Conservation (phyloP, 2,113 vertebrate species). For the Pollimyrus isidori region DNA sequence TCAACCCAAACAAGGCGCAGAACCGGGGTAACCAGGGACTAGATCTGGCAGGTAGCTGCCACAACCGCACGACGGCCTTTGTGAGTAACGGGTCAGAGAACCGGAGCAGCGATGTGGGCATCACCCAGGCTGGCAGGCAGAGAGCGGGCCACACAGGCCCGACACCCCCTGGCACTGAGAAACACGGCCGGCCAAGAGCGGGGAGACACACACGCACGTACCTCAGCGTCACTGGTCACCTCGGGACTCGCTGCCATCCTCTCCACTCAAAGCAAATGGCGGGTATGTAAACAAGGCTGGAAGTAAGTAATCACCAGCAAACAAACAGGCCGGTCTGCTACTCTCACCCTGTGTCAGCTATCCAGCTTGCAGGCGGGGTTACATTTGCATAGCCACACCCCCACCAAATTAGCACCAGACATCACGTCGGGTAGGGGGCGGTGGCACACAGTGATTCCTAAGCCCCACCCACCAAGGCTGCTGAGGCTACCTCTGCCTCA, state of each 20-base stretch:
- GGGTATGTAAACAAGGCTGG: neutral
- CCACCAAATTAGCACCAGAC: neutral
- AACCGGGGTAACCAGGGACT: neutral
- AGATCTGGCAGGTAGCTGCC: neutral
- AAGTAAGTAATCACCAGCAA: conserved; percentile 14
- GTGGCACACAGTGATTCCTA: neutral
- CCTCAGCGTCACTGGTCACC: conserved; percentile 47
- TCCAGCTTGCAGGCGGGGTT: conserved; percentile 23
- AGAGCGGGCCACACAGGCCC: neutral
- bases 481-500: neutral
- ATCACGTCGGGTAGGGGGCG: neutral
- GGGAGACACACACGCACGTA: conserved; percentile 39
- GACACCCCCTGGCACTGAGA: neutral
- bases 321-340: conserved; percentile 23
- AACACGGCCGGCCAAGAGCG: neutral
- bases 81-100: neutral
- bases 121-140: neutral
- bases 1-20: neutral
- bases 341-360: conserved; percentile 27
- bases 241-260: conserved; percentile 49
- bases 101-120: neutral
- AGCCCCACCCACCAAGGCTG: neutral
- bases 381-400: conserved; percentile 39
- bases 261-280: conserved; percentile 17
- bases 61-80: neutral